Percentiles rank a stretch among this genome's conserved stretches.
phyloP scores from a whole-genome alignment of 2,113 vertebrate species.

The Urocitellus parryii region DNA sequence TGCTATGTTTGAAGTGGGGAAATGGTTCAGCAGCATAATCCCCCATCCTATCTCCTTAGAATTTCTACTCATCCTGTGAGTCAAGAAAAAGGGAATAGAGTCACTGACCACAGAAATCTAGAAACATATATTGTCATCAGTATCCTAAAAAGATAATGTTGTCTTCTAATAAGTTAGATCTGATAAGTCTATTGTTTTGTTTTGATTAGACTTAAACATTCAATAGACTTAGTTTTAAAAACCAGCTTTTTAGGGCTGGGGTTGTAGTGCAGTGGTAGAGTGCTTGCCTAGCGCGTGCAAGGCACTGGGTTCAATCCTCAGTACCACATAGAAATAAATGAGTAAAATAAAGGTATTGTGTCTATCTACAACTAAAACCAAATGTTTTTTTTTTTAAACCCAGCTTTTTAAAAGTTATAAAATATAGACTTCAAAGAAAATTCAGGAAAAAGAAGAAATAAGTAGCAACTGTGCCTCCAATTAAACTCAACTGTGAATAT shows the following conservation, averaged over 20 bases:
- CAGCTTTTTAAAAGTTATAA: neutral
- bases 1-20: neutral
- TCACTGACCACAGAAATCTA: neutral
- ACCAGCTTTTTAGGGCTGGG: neutral
- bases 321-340: too few species aligned
- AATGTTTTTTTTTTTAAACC: too few species aligned
- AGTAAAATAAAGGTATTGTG: too few species aligned
- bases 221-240: constrained; percentile 7
- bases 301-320: too few species aligned
- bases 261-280: too few species aligned
- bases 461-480: neutral
- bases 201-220: neutral
- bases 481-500: neutral
- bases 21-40: neutral
- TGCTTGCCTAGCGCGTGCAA: too few species aligned
- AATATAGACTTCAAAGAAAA: neutral
- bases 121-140: neutral
- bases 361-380: neutral
- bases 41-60: neutral
- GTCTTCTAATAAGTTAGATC: constrained; percentile 8
- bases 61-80: neutral
- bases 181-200: neutral
- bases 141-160: too few species aligned
- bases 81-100: neutral
- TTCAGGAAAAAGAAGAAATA: neutral